phyloP scores from a whole-genome alignment of 2,888 invertebrate species.

The Lasioglossum malachurum region DNA sequence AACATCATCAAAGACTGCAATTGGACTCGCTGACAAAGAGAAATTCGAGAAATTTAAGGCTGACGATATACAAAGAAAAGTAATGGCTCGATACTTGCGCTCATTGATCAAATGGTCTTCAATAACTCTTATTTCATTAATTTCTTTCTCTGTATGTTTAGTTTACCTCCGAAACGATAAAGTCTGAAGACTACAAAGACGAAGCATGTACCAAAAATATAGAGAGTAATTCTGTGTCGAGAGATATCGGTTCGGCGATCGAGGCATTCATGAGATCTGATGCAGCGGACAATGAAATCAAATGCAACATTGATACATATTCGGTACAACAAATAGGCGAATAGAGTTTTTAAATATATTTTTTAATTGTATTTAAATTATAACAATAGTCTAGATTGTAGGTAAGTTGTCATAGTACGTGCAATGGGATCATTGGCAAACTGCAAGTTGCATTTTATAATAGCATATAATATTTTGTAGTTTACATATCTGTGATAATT shows the following conservation, averaged over 20 bases:
- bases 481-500: slow-evolving; percentile 84
- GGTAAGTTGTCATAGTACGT: slow-evolving; percentile 70
- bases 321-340: slow-evolving; percentile 68
- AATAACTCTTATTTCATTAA: not conserved
- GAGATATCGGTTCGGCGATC: slow-evolving; percentile 69
- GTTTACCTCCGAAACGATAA: slow-evolving; percentile 69
- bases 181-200: slow-evolving; percentile 65
- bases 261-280: slow-evolving; percentile 71
- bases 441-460: slow-evolving; percentile 80
- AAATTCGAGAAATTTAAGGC: slow-evolving; percentile 76
- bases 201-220: slow-evolving; percentile 65
- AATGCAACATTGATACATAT: slow-evolving; percentile 68
- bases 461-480: slow-evolving; percentile 82
- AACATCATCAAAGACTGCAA: slow-evolving; percentile 75
- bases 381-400: slow-evolving; percentile 68
- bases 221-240: slow-evolving; percentile 67
- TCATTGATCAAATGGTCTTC: not conserved
- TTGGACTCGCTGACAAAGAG: slow-evolving; percentile 78
- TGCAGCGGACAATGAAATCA: slow-evolving; percentile 68
- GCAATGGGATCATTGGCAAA: slow-evolving; percentile 74
- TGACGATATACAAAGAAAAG: slow-evolving; percentile 77
- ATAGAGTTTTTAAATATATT: slow-evolving; percentile 73
- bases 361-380: slow-evolving; percentile 75
- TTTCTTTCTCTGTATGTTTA: slow-evolving; percentile 34
- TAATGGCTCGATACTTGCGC: slow-evolving; percentile 34